Conservation (phyloP, 2,888 invertebrate genomes). For the Aphelenchoides bicaudatus region DNA sequence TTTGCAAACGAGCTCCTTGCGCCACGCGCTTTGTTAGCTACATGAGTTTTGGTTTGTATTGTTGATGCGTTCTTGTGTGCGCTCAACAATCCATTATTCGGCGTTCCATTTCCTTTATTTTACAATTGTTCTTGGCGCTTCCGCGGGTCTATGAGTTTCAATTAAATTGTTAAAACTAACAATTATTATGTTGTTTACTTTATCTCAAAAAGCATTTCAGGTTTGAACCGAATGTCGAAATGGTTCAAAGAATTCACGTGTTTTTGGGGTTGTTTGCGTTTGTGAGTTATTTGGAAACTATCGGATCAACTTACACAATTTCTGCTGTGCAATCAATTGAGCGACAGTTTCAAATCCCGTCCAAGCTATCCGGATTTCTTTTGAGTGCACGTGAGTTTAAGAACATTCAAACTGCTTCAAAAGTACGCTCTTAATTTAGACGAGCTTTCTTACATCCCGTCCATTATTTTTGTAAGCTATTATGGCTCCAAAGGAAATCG, state of each 20-base stretch:
- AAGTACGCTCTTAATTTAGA: constrained; percentile 34
- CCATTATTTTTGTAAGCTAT: constrained; percentile 57
- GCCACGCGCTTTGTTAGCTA: too few relatives aligned
- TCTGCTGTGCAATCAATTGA: constrained; percentile 59
- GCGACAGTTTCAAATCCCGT: constrained; percentile 58
- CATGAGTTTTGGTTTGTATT: too few relatives aligned
- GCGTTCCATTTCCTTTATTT: too few relatives aligned
- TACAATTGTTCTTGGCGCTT: too few relatives aligned
- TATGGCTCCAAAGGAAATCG: constrained; percentile 54
- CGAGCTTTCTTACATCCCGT: constrained; percentile 59
- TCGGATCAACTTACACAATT: constrained; percentile 49
- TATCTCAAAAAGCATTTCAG: neutral
- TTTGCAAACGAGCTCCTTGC: too few relatives aligned
- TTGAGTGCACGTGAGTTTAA: constrained; percentile 52
- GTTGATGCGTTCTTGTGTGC: too few relatives aligned
- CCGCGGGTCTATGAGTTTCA: too few relatives aligned
- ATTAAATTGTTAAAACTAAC: too few relatives aligned
- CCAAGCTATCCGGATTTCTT: constrained; percentile 54
- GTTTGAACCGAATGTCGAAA: neutral
- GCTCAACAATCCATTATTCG: too few relatives aligned
- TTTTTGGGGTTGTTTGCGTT: constrained; percentile 54
- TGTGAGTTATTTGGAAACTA: constrained; percentile 54
- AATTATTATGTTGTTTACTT: neutral
- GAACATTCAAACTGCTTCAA: neutral
- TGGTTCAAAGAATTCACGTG: constrained; percentile 43